Conservation (phyloP, 2,797 vertebrate species). For the Pseudomugil tenellus region DNA sequence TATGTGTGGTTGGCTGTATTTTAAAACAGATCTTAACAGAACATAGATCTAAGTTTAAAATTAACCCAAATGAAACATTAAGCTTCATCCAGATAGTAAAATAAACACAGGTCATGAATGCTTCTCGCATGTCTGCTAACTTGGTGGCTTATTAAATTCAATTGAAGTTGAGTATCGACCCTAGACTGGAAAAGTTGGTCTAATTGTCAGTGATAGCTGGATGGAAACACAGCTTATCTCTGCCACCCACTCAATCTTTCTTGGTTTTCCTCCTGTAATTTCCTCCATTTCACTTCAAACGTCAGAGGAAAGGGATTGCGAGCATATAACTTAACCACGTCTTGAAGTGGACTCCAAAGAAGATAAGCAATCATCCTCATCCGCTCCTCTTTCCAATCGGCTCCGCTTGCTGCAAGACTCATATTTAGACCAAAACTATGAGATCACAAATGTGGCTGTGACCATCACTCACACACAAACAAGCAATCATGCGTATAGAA, state of each 20-base stretch:
- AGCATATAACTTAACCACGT: slow-evolving; percentile 19
- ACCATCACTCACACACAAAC: slow-evolving; percentile 13
- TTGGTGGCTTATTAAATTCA: slow-evolving; percentile 56
- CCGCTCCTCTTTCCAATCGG: slow-evolving; percentile 13
- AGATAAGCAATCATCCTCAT: slow-evolving; percentile 41
- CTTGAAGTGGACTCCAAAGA: slow-evolving; percentile 45
- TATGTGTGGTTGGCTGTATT: slow-evolving; percentile 45
- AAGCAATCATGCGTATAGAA: slow-evolving; percentile 9
- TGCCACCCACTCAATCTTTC: slow-evolving; percentile 59
- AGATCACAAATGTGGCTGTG: slow-evolving; percentile 39
- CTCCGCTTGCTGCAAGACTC: slow-evolving; percentile 50
- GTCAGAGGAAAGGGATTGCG: slow-evolving; percentile 44
- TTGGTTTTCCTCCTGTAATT: slow-evolving; percentile 34
- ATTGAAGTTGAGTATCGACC: slow-evolving; percentile 60
- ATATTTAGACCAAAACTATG: slow-evolving; percentile 47
- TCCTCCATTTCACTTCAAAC: slow-evolving; percentile 46
- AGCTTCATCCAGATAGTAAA: slow-evolving; percentile 17
- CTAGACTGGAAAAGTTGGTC: slow-evolving; percentile 46
- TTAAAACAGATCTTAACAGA: slow-evolving; percentile 29
- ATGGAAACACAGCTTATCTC: slow-evolving; percentile 58
- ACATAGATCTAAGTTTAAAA: slow-evolving; percentile 6
- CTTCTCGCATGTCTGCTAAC: slow-evolving; percentile 46
- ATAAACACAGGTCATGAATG: slow-evolving; percentile 25
- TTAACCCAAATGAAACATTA: slow-evolving; percentile 23
- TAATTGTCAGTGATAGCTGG: slow-evolving; percentile 67